Evolutionary conservation across 1,140 invertebrate species (phyloP).

Genomic region (Diuraphis noxia): DNA sequence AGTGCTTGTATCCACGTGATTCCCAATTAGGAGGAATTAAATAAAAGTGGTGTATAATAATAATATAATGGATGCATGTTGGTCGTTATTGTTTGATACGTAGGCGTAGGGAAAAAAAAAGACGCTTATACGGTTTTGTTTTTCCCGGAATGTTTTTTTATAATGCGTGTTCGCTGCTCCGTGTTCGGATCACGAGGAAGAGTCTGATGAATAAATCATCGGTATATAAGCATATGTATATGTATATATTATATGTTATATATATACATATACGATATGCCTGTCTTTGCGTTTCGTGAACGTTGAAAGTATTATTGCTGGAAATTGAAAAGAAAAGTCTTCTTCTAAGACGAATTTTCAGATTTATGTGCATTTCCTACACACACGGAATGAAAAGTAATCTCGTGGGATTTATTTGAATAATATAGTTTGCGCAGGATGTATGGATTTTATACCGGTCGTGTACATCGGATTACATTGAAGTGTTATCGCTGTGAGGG

Average conservation of each 20-base stretch:
- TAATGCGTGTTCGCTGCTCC: not conserved
- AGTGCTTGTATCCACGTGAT: not conserved
- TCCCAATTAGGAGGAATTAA: not conserved
- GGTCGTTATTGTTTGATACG: not conserved
- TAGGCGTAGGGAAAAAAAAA: not conserved
- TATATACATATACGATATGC: not conserved
- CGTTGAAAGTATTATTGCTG: conserved; percentile 6
- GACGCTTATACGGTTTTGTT: not conserved
- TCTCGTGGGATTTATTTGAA: conserved; percentile 28
- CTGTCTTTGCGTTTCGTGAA: not conserved
- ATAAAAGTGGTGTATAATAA: not conserved
- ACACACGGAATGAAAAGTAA: not conserved
- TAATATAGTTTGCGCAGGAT: not conserved
- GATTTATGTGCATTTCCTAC: conserved; percentile 10
- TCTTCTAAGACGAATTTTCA: not conserved
- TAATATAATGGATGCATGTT: not conserved
- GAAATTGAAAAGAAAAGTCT: conserved; percentile 21
- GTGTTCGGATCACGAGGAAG: not conserved
- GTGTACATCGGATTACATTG: not conserved
- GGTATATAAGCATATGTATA: not conserved
- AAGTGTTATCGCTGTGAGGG: not conserved
- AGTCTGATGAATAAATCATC: conserved; percentile 16
- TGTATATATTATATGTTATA: too few species aligned
- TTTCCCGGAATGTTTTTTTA: not conserved
- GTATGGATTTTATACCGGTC: not conserved